Base-by-base conservation (phyloP, 2,113 vertebrate genomes). In the Pseudorasbora parva region DNA sequence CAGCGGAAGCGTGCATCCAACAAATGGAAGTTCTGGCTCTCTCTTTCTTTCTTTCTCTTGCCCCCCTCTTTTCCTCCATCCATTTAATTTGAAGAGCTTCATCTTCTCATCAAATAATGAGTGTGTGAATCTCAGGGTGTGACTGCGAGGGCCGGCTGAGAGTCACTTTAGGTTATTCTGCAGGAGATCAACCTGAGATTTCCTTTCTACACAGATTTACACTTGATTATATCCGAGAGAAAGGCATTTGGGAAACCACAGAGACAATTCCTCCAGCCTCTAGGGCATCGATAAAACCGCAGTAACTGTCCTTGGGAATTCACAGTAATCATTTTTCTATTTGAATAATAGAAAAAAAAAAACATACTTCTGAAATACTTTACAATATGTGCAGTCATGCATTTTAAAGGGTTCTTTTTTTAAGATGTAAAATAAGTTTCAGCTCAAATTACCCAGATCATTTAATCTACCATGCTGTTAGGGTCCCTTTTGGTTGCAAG, bases 171-270 rank as follows among this genome's bases (percentile, higher is more conserved):
- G 77, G 7, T 21, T 37, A 7, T 62, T 47, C 14, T 62, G 76
- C 57, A 45, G 57, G 17, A 45, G 23, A 78, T 47, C n/a, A 45
- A 57, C n/a, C n/a, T 19, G 37, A 78, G 77, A 62, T 45, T 59
- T 78, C 76, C 6, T 54, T 54, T 19, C 17, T 21, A n/a, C 19
- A 19, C 66, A 43, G 33, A 59, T 59, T 60, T 60, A 59, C 37
- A 60, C 33, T 43, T 21, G 51, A 54, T 54, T 54, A 19, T 21
- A 54, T 19, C 15, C 19, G 49, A 19, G 49, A 54, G 17, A 54
- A 8, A 21, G 51, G 51, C 17, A 6, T 54, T 54, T 21, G 51
- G 8, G 51, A 54, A 54, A 54, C 51, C 51, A 8, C 17, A 8
- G 51, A 54, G 17, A 19, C 2, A 54, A 17, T 54, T 21, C 7